These are phyloP conservation scores for Amaurobius ferox DNA, from an alignment of 2,888 invertebrate genomes.

Conservation along the genomic window DNA sequence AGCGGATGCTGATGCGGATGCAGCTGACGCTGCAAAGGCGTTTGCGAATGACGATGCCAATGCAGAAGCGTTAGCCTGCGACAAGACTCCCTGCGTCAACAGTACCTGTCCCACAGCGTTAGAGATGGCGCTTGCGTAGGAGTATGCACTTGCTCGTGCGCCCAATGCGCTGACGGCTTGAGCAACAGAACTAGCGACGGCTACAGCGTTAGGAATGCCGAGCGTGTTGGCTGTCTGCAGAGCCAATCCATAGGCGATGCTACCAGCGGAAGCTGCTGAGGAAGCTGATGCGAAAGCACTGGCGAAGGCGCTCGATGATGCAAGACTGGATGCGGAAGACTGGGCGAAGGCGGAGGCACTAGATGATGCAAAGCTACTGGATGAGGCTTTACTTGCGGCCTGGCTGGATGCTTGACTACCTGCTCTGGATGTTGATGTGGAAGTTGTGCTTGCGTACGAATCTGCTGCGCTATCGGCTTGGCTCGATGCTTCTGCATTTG, in stretches of 20 bases:
- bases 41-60: slow-evolving; percentile 16
- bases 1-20: not conserved
- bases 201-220: not conserved
- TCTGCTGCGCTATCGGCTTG: not conserved
- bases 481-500: not conserved
- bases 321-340: not conserved
- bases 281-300: slow-evolving; percentile 22
- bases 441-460: too few species aligned
- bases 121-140: slow-evolving; percentile 28
- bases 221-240: not conserved
- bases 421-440: not conserved
- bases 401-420: not conserved
- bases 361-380: not conserved
- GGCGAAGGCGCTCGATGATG: slow-evolving; percentile 24
- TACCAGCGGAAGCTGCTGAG: not conserved
- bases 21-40: not conserved
- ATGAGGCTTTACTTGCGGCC: not conserved
- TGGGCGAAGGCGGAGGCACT: slow-evolving; percentile 8
- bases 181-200: slow-evolving; percentile 8
- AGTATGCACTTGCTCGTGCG: slow-evolving; percentile 14
- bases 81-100: not conserved
- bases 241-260: slow-evolving; percentile 4
- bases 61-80: not conserved
- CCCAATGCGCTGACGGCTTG: slow-evolving; percentile 10
- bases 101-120: slow-evolving; percentile 16